These are phyloP conservation scores for Myotis daubentonii DNA, from an alignment of 2,797 vertebrate species.

Conservation along the genomic window DNA sequence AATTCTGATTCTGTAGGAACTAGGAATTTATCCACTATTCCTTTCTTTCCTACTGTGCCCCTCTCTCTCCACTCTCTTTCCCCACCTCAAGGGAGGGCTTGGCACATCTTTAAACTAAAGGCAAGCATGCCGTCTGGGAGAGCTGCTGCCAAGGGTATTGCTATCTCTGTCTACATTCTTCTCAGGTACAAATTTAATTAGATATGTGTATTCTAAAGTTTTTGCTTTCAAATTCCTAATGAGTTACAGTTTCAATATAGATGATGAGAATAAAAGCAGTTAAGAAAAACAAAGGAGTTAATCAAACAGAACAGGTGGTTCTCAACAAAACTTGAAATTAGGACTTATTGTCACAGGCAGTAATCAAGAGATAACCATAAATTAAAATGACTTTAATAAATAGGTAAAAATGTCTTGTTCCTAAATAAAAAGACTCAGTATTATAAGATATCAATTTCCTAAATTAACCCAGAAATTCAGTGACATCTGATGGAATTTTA, in stretches of 20 bases:
- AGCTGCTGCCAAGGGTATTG: neutral
- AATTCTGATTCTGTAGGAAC: neutral
- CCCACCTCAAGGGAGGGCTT: neutral
- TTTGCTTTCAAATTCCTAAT: constrained; percentile 56
- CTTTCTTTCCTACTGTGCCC: neutral
- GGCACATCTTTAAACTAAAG: neutral
- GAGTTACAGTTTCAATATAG: constrained; percentile 1
- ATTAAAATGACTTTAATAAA: constrained; percentile 69
- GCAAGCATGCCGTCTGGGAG: neutral
- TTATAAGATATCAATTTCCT: constrained; percentile 51
- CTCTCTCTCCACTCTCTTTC: neutral
- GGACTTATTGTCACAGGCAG: constrained; percentile 47
- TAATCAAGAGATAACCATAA: constrained; percentile 60
- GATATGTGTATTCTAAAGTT: constrained; percentile 52
- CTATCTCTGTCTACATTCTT: neutral
- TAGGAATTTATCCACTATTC: neutral
- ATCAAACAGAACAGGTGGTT: constrained; percentile 65
- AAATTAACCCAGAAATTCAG: constrained; percentile 46
- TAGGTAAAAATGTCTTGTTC: constrained; percentile 57
- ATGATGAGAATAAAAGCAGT: constrained; percentile 44
- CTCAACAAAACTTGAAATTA: constrained; percentile 67
- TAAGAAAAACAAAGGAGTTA: constrained; percentile 59
- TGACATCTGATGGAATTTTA: constrained; percentile 9
- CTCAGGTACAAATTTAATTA: constrained; percentile 45
- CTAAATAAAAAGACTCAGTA: constrained; percentile 2